Evolutionary conservation across 2,888 invertebrate species (phyloP).

Genomic region (Yponomeuta cagnagella): DNA sequence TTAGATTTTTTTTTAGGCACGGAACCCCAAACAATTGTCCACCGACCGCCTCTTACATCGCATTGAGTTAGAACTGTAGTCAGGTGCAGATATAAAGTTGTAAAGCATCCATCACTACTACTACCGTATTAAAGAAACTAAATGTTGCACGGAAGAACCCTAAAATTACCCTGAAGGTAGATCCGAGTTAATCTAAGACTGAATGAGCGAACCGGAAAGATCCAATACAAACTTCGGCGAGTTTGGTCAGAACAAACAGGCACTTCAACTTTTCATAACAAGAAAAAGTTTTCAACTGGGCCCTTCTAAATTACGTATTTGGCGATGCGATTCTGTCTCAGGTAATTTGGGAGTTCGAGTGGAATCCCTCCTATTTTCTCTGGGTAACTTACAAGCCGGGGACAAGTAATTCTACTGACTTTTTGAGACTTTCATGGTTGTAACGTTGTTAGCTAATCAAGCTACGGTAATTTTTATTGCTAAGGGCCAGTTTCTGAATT

Average conservation of each 20-base stretch:
- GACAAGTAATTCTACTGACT: no score
- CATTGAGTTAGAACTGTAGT: no score
- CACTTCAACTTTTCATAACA: conserved; percentile 8
- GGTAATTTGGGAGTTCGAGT: neutral
- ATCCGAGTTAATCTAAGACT: neutral
- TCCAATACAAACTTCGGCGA: neutral
- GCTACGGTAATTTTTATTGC: no score
- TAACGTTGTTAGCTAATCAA: no score
- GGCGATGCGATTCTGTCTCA: neutral
- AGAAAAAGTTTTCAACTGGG: conserved; percentile 6
- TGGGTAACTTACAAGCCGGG: neutral
- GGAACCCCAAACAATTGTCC: no score
- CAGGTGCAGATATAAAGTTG: no score
- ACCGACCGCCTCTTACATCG: no score
- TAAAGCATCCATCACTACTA: no score
- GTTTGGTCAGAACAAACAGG: conserved; percentile 5
- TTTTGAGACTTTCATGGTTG: no score
- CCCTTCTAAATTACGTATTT: neutral
- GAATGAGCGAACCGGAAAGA: neutral
- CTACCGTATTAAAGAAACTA: no score
- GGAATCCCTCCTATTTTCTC: neutral
- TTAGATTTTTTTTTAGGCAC: no score
- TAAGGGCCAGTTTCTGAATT: no score
- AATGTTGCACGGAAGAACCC: neutral
- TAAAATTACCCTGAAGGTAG: neutral